Base-by-base conservation (phyloP, 2,888 invertebrate species). In the Cantharis nigra region DNA sequence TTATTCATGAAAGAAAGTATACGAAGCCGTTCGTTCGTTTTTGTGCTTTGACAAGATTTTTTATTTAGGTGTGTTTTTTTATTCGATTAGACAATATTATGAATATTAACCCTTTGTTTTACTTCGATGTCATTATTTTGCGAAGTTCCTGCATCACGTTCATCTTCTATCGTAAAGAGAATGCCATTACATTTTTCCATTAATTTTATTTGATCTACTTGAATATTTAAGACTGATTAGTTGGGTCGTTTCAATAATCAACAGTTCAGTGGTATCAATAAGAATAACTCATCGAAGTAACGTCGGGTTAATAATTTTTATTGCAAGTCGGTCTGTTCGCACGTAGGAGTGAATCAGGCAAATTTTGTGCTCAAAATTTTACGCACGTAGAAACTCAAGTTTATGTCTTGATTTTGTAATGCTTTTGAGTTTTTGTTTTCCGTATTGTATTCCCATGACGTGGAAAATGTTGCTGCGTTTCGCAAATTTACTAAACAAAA, bases 181-280 rank as follows among this genome's bases (percentile, higher is more conserved):
- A 49, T 49, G 5, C 49, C n/a, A n/a, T n/a, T n/a, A 49, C n/a
- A n/a, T 49, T 49, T 33, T 49, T 49, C 9, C 49, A 49, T 49
- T 49, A n/a, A n/a, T 49, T 49, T 49, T n/a, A 49, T 49, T 49
- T 49, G 7, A 49, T 49, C 49, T 7, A 49, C 49, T 67, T 64
- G 70, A 23, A 74, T 14, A 28, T 23, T 65, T 65, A 72, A 30
- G 69, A 71, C 74, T 62, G 63, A 73, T 74, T 74, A 69, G 71
- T 72, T 72, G 75, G 75, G 78, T 78, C 75, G 78, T 72, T 75
- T 78, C 70, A 78, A 75, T 78, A 72, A 78, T 75, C 74, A 74
- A 20, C 75, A 33, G 70, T 72, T 72, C 74, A 77, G 74, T 77
- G 69, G 69, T 70, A 73, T 74, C 74, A 77, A 49, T 49, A 49